Percentiles rank a stretch among this genome's conserved stretches.
These are phyloP conservation scores for Noctuana brunneofusca DNA, from an alignment of 2,888 invertebrate genomes.

Conservation along the genomic window DNA sequence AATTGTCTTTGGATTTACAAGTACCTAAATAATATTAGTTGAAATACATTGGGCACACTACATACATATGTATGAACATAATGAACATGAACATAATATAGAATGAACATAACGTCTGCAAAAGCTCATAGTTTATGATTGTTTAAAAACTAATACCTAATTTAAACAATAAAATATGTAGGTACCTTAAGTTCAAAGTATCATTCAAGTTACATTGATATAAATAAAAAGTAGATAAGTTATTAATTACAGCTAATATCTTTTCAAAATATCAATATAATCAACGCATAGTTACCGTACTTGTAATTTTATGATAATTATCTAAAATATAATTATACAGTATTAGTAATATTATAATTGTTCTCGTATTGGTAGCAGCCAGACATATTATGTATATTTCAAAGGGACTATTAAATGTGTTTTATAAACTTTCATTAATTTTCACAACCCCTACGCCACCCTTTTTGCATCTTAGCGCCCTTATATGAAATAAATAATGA, in stretches of 20 bases:
- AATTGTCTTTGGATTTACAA: background rate
- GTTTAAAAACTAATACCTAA: background rate
- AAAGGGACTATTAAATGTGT: background rate
- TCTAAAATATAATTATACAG: background rate
- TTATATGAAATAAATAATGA: no score
- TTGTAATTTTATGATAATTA: background rate
- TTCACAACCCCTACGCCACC: background rate
- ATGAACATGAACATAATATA: no score
- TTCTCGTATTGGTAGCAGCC: background rate
- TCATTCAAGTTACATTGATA: no score
- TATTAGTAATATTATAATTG: background rate
- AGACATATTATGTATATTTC: background rate
- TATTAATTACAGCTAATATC: no score
- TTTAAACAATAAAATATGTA: no score
- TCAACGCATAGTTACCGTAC: background rate
- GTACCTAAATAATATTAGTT: background rate
- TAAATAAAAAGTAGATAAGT: no score
- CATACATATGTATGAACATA: no score
- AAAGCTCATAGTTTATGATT: background rate
- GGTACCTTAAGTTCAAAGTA: background rate
- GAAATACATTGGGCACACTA: background rate
- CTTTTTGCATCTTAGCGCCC: background rate
- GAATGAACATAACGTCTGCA: background rate
- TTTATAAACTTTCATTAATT: background rate
- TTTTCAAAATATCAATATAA: background rate